Base-by-base conservation (phyloP, 2,113 vertebrate species). In the Peromyscus californicus region DNA sequence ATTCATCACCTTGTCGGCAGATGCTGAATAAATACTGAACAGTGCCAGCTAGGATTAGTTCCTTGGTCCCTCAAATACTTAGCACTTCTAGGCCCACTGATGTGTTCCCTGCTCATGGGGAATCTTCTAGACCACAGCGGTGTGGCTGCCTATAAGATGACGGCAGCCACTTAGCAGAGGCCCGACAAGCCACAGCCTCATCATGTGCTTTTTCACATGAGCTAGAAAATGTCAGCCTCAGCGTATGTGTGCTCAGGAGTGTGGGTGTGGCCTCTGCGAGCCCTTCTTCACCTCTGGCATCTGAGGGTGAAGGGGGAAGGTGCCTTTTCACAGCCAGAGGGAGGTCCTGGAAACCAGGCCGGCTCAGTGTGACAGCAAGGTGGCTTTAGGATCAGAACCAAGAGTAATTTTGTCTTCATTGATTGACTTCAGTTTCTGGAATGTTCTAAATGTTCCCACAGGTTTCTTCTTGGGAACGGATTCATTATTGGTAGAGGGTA, bases 331-430 rank as follows among this genome's bases (percentile, higher is more conserved):
- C 63, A 89, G 36, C 26, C 0, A 78, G 82, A 75, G 24, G 12
- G 48, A 78, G 89, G 74, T 39, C 59, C 67, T 15, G 48, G 98
- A 98, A 65, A 95, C 86, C 57, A 94, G 72, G 13, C 9, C 42
- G 33, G 45, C n/a, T 90, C 74, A 76, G 61, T 96, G 97, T 94
- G 93, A n/a, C 89, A 97, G 80, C 92, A 97, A 98, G 97, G 97
- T 59, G 51, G 57, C 86, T 97, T 98, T 96, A 93, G 39, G 90
- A 97, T 98, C 96, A 90, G 45, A 63, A 95, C 63, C 72, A 80
- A 91, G 93, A 94, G 76, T 95, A 98, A 95, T 96, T 98, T 82
- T 88, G 70, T 48, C 63, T 97, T 69, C 92, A 48, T 91, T 98
- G 97, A 98, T 97, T 96, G 95, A 75, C 86, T 92, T 87, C 83